Evolutionary conservation across 2,888 invertebrate species (phyloP), one percentile per base, ranked within the genome.

Genomic region (Pemphredon lugubris): DNA sequence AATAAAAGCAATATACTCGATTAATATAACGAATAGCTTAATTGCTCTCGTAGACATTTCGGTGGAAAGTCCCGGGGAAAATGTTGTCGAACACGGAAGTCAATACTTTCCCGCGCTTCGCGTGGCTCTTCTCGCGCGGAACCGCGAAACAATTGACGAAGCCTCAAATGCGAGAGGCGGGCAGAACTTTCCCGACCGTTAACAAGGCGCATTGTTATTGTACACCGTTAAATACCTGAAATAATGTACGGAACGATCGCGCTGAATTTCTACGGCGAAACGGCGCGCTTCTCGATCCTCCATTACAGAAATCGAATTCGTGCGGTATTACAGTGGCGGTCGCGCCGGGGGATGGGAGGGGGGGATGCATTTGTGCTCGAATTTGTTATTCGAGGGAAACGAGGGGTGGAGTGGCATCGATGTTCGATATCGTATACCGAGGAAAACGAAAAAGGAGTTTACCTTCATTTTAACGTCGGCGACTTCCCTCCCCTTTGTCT

Each of bases 331-430:
- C 7, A 26, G 7, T 26, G 26, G 26, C n/a, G 7, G 7, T 7
- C 26, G 26, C 26, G 7, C 7, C 7, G 4, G n/a, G n/a, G n/a
- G n/a, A n/a, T n/a, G n/a, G n/a, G n/a, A n/a, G n/a, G 30, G 9
- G 30, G 9, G n/a, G 34, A 34, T 34, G 34, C 39, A 13, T 23
- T 39, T 20, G 14, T 4, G 21, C 37, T 39, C 51, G 51, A 51
- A 51, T 37, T 26, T 30, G 39, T 37, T 39, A 37, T 53, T 20
- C 53, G 50, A n/a, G 16, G 14, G 45, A 37, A 45, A 23, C n/a
- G n/a, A n/a, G 53, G 37, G 39, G 23, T 30, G 45, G 37, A 45
- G 42, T 45, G 45, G 53, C 53, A 61, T 37, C 37, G 39, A 40
- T 40, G 16, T 16, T 40, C 39, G 39, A 40, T 40, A 40, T 16